phyloP scores from a whole-genome alignment of 2,888 invertebrate genomes.

The Macrophya annulata region DNA sequence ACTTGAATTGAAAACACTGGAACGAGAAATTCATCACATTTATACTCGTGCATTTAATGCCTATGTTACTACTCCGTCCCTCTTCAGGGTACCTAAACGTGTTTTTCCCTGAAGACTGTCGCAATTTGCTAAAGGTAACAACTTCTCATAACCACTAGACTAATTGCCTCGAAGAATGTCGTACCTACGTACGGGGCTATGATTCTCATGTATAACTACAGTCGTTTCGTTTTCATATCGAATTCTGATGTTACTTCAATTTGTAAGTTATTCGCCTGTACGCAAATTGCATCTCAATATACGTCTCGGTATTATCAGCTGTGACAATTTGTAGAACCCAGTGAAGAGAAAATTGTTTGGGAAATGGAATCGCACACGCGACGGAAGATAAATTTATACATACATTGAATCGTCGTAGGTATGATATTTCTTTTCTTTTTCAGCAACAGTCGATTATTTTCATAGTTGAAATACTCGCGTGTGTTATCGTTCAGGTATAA shows the following conservation, averaged over 20 bases:
- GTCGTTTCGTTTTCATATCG: not conserved
- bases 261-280: not conserved
- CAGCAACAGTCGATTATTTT: not conserved
- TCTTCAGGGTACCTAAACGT: not conserved
- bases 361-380: too few species aligned
- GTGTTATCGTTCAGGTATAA: not conserved
- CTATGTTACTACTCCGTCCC: not conserved
- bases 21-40: constrained; percentile 10
- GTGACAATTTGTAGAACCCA: not conserved
- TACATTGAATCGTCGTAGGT: too few species aligned
- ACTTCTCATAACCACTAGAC: constrained; percentile 28
- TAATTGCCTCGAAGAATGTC: constrained; percentile 21
- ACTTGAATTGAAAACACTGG: not conserved
- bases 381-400: too few species aligned
- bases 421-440: not conserved
- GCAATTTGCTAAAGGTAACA: not conserved
- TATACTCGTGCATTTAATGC: not conserved
- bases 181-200: not conserved
- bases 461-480: not conserved
- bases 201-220: not conserved
- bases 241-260: not conserved
- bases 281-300: not conserved
- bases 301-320: not conserved
- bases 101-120: constrained; percentile 5
- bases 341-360: too few species aligned